These are phyloP conservation scores for Ostrea denselamellosa DNA, from an alignment of 1,140 invertebrate species.

Conservation along the genomic window DNA sequence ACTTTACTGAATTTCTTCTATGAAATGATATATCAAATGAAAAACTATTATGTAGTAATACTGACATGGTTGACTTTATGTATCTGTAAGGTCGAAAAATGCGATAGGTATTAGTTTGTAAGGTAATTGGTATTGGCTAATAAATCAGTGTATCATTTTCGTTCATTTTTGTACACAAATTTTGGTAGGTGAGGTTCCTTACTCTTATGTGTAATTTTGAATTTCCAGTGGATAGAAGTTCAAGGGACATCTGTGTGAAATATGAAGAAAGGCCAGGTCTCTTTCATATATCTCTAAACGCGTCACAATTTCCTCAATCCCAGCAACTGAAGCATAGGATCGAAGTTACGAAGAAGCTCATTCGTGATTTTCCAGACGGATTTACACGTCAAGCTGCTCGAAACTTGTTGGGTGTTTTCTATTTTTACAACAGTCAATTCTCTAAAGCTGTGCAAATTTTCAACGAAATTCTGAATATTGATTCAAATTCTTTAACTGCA, in stretches of 20 bases:
- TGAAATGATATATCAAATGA: too few species aligned
- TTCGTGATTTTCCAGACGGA: slow-evolving; percentile 38
- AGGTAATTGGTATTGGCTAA: too few species aligned
- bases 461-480: slow-evolving; percentile 17
- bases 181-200: not conserved
- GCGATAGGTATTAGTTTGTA: too few species aligned
- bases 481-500: slow-evolving; percentile 36
- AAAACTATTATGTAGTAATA: too few species aligned
- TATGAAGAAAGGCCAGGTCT: slow-evolving; percentile 32
- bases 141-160: too few species aligned
- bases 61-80: too few species aligned
- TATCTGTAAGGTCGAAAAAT: too few species aligned
- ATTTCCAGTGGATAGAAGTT: not conserved
- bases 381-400: slow-evolving; percentile 43
- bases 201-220: too few species aligned
- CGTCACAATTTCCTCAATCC: slow-evolving; percentile 34
- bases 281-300: slow-evolving; percentile 47
- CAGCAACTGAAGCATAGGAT: slow-evolving; percentile 40
- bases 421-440: slow-evolving; percentile 39
- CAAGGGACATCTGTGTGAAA: not conserved
- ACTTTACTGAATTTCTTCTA: too few species aligned
- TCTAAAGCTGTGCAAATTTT: slow-evolving; percentile 31
- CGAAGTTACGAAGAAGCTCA: slow-evolving; percentile 20
- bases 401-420: slow-evolving; percentile 42
- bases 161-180: not conserved